Evolutionary conservation across 2,888 invertebrate species (phyloP).

Genomic region (Philonicus albiceps): DNA sequence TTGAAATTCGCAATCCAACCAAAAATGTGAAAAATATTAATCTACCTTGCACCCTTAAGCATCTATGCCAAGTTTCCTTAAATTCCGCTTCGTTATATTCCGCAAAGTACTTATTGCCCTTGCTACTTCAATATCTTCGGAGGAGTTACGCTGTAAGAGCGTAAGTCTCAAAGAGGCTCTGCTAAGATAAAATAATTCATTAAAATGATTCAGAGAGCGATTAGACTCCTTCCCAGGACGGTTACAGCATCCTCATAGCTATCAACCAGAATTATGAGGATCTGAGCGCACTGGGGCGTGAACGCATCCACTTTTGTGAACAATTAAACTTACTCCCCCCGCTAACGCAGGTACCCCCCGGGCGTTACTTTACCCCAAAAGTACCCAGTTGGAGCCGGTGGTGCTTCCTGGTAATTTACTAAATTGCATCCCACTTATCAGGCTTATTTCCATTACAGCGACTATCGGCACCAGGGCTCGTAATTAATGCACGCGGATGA

Average conservation of each 20-base stretch:
- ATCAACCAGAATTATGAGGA: not conserved
- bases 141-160: not conserved
- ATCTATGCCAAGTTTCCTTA: not conserved
- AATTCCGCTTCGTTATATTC: not conserved
- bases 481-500: slow-evolving; percentile 26
- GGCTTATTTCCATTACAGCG: slow-evolving; percentile 29
- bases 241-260: not conserved
- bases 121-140: not conserved
- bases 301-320: not conserved
- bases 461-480: slow-evolving; percentile 23
- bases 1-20: too few relatives aligned
- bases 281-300: not conserved
- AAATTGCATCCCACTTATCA: slow-evolving; percentile 35
- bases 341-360: not conserved
- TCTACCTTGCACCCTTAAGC: not conserved
- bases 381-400: not conserved
- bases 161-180: not conserved
- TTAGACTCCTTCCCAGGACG: not conserved
- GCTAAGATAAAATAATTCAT: not conserved
- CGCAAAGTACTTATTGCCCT: not conserved
- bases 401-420: not conserved
- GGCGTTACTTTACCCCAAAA: not conserved
- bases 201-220: not conserved
- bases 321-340: not conserved
- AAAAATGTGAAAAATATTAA: too few relatives aligned